phyloP scores from a whole-genome alignment of 2,113 vertebrate genomes.

The Acanthisitta chloris region DNA sequence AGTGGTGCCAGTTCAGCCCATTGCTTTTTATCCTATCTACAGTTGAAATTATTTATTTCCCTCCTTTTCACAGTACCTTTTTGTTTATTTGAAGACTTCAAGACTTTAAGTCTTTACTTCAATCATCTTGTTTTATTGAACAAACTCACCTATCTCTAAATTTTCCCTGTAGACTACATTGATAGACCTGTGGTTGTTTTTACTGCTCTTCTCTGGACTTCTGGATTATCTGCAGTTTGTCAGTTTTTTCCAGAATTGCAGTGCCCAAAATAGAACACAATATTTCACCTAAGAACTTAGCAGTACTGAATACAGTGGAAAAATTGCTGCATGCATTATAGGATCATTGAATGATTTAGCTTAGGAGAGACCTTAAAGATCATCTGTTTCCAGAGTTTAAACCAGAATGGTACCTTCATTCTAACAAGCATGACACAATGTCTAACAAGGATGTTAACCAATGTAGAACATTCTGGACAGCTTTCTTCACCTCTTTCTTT shows the following conservation, averaged over 20 bases:
- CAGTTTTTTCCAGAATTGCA: background rate
- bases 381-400: background rate
- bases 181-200: background rate
- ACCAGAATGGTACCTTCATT: background rate
- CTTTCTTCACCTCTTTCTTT: background rate
- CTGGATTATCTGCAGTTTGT: background rate
- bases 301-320: background rate
- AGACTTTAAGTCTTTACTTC: background rate
- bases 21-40: background rate
- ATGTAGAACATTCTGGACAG: background rate
- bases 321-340: background rate
- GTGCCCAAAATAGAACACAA: background rate
- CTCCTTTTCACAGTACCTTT: background rate
- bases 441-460: background rate
- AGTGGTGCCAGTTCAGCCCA: background rate
- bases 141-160: background rate
- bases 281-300: background rate
- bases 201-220: background rate
- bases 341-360: background rate
- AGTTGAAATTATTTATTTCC: background rate
- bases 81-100: background rate
- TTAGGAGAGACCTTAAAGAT: background rate
- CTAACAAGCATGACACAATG: background rate
- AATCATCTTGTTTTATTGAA: background rate
- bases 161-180: background rate